Base-by-base conservation (phyloP, 2,797 vertebrate species). In the Poecilia velifera region DNA sequence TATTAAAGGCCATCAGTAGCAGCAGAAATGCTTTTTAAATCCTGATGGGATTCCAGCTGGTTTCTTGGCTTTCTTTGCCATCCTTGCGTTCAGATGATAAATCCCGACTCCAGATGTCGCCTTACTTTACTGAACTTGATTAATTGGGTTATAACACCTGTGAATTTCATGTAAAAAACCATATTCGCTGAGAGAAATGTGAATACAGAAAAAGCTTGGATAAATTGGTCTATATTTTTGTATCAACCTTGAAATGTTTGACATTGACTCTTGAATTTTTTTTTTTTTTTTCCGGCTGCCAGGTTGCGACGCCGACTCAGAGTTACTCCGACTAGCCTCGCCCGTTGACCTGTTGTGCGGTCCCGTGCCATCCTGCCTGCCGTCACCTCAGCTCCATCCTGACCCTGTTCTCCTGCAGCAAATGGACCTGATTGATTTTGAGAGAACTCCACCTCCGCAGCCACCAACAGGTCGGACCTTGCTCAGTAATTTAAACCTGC, bases 311-410 rank as follows among this genome's bases (percentile, higher is more conserved):
- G 88, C 81, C 0, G 97, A 98, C 9, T 95, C 96, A 0, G 98
- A 98, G 88, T 96, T 99, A 8, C 95, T 98, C 82, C 95, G 90
- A 89, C 93, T 98, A 84, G 89, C 92, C 2, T 94, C 97, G 64
- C 96, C 97, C 0, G 87, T 98, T 36, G 98, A 99, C 94, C 96
- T 99, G 53, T 88, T 99, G 86, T 98, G 98, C 76, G 98, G 97
- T 6, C 98, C 98, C 0, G 97, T 98, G 34, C 98, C 98, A 2
- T 99, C 98, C 73, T 98, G 97, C 90, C 94, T 99, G 18, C 98
- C 98, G 0, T 99, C 98, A 20, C 98, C 98, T 2, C 97, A 98
- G 86, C 97, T 99, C 87, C 96, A 96, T 83, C 98, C 98, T 0
- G 97, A 99, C 88, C 98, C 97, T 0, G 96, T 98, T 36, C 82